These are phyloP conservation scores for Phyllotreta cruciferae DNA, from an alignment of 2,888 invertebrate species.

Conservation along the genomic window DNA sequence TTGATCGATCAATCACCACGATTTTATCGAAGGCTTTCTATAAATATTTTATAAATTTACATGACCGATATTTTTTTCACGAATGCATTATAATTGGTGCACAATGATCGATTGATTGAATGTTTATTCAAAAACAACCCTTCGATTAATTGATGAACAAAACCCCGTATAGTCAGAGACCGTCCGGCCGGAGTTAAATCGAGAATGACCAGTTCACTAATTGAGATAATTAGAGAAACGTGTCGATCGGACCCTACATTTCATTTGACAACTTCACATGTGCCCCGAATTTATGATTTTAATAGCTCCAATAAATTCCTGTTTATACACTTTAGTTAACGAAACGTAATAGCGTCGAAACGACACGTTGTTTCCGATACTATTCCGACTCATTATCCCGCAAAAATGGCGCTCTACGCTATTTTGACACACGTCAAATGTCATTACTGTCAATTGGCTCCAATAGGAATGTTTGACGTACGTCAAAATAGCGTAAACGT, in stretches of 20 bases:
- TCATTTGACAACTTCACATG: constrained; percentile 59
- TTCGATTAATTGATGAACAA: constrained; percentile 13
- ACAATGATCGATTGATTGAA: neutral
- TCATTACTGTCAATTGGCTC: too few species aligned
- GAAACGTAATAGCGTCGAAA: constrained; percentile 51
- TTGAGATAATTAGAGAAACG: constrained; percentile 60
- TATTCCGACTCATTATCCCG: constrained; percentile 35
- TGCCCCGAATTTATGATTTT: constrained; percentile 60
- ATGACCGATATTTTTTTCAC: too few species aligned
- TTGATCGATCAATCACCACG: too few species aligned
- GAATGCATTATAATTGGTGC: too few species aligned
- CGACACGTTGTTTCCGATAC: constrained; percentile 44
- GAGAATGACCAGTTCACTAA: constrained; percentile 57
- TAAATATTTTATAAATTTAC: too few species aligned
- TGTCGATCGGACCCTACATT: constrained; percentile 57
- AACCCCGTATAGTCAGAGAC: constrained; percentile 20
- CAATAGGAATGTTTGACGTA: too few species aligned
- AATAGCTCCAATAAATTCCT: constrained; percentile 59
- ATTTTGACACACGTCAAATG: too few species aligned
- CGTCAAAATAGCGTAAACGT: too few species aligned
- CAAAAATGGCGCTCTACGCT: too few species aligned
- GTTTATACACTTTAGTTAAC: constrained; percentile 59
- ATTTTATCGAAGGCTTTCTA: too few species aligned
- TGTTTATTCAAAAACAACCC: constrained; percentile 1
- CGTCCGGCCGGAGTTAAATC: constrained; percentile 18